phyloP scores from a whole-genome alignment of 2,888 invertebrate species.

The Ashinkailepas kermadecensis region DNA sequence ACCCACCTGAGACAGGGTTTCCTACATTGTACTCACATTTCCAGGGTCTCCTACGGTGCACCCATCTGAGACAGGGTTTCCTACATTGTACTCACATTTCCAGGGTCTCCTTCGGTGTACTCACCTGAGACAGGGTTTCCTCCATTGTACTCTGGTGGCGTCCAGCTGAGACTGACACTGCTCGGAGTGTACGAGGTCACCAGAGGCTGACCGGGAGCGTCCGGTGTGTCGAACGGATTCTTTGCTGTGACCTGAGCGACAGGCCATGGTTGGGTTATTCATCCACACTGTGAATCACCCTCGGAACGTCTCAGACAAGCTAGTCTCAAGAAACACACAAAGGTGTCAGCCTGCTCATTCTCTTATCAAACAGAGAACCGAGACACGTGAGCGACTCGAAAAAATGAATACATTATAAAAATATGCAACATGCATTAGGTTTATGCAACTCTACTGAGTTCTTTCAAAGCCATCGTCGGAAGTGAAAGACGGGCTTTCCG shows the following conservation, averaged over 20 bases:
- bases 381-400: no score
- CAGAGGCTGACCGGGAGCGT: slow-evolving; percentile 77
- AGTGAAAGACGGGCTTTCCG: no score
- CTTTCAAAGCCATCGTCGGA: no score
- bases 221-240: slow-evolving; percentile 93
- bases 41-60: not conserved
- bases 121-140: slow-evolving; percentile 75
- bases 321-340: no score
- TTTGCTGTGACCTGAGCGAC: slow-evolving; percentile 70
- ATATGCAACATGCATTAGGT: no score
- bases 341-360: no score
- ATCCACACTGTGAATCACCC: no score
- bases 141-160: slow-evolving; percentile 79
- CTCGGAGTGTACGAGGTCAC: slow-evolving; percentile 67
- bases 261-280: no score
- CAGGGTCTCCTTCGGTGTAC: not conserved
- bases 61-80: slow-evolving; percentile 69
- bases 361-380: no score
- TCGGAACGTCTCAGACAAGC: no score
- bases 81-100: slow-evolving; percentile 65
- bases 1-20: slow-evolving; percentile 66
- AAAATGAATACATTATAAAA: no score
- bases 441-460: no score
- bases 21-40: slow-evolving; percentile 70
- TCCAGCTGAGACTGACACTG: slow-evolving; percentile 80